Evolutionary conservation across 2,888 invertebrate species (phyloP).

Genomic region (Formica aserva): DNA sequence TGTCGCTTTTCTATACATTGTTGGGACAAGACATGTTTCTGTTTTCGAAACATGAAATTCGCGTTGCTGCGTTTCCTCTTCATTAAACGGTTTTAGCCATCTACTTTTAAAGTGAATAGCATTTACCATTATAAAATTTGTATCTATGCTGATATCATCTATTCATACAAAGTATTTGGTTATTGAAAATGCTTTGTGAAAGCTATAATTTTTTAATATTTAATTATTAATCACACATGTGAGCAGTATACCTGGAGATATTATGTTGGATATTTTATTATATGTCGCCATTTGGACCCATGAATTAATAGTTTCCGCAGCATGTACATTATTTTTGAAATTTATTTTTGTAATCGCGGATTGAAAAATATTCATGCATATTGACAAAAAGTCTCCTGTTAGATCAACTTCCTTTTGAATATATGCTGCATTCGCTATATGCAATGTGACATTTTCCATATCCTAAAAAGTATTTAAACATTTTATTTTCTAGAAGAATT

Average conservation of each 20-base stretch:
- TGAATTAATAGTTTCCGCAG: conserved; percentile 89
- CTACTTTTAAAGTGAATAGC: conserved; percentile 94
- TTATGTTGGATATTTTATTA: conserved; percentile 92
- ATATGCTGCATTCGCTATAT: conserved; percentile 91
- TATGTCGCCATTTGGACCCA: conserved; percentile 94
- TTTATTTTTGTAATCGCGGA: conserved; percentile 89
- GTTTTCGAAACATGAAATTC: conserved; percentile 89
- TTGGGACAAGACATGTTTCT: conserved; percentile 88
- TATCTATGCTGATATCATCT: conserved; percentile 87
- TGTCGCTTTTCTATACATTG: conserved; percentile 89
- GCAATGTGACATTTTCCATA: conserved; percentile 87
- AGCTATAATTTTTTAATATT: background rate
- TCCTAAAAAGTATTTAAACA: conserved; percentile 70
- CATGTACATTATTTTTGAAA: conserved; percentile 87
- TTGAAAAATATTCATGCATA: conserved; percentile 89
- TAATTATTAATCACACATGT: background rate
- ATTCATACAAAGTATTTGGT: conserved; percentile 9
- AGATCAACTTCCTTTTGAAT: conserved; percentile 87
- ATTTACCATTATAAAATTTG: conserved; percentile 92
- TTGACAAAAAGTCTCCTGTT: conserved; percentile 87
- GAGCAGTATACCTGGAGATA: conserved; percentile 86
- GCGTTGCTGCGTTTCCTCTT: conserved; percentile 80
- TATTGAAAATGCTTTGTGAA: background rate
- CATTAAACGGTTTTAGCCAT: conserved; percentile 90
- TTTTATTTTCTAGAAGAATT: background rate